phyloP scores from a whole-genome alignment of 2,113 vertebrate genomes.

The Tachuris rubrigastra region DNA sequence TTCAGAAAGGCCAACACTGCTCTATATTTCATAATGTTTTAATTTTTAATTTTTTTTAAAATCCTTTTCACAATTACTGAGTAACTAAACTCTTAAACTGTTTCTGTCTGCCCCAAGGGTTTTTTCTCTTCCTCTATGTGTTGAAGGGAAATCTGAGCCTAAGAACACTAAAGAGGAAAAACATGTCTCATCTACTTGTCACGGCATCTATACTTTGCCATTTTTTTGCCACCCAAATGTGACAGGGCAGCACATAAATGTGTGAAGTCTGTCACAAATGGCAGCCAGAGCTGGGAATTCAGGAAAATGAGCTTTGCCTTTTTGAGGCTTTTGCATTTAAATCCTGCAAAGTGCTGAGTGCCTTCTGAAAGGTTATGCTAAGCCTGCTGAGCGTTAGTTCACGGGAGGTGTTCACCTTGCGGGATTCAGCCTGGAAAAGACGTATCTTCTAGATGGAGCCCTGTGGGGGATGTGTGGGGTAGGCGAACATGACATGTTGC shows the following conservation, averaged over 20 bases:
- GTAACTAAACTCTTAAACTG: slow-evolving; percentile 44
- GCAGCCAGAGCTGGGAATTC: slow-evolving; percentile 62
- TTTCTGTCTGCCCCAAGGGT: slow-evolving; percentile 56
- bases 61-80: not conserved
- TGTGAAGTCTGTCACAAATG: slow-evolving; percentile 69
- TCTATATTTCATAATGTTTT: slow-evolving; percentile 41
- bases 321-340: slow-evolving; percentile 53
- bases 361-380: slow-evolving; percentile 39
- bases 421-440: slow-evolving; percentile 38
- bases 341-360: slow-evolving; percentile 41
- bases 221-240: slow-evolving; percentile 68
- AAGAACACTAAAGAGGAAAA: slow-evolving; percentile 65
- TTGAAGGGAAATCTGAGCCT: slow-evolving; percentile 60
- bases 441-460: not conserved
- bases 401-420: not conserved
- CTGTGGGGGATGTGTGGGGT: not conserved
- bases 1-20: not conserved
- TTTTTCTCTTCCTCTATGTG: slow-evolving; percentile 52
- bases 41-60: slow-evolving; percentile 46
- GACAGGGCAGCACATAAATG: slow-evolving; percentile 65
- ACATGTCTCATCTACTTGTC: slow-evolving; percentile 66
- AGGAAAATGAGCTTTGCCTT: slow-evolving; percentile 62
- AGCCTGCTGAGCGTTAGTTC: not conserved
- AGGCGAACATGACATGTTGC: not conserved
- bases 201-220: slow-evolving; percentile 67